phyloP scores from a whole-genome alignment of 2,797 vertebrate species.

The Fratercula arctica region DNA sequence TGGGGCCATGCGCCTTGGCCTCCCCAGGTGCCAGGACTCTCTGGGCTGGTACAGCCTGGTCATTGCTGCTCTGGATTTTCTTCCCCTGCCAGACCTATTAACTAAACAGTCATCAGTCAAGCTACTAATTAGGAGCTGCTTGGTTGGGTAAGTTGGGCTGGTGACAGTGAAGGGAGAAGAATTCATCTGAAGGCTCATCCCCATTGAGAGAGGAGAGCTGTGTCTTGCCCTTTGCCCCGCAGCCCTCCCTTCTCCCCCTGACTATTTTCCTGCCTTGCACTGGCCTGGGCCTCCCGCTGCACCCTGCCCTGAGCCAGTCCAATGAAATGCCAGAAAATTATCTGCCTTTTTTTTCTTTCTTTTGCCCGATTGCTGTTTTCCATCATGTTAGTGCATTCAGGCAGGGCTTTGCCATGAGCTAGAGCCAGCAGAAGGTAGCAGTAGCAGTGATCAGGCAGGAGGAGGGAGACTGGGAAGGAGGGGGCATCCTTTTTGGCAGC shows the following conservation, averaged over 20 bases:
- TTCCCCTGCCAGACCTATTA: neutral
- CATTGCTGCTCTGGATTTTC: neutral
- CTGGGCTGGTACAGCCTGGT: neutral
- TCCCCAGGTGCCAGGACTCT: neutral
- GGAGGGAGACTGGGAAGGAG: neutral
- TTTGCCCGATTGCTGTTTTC: neutral
- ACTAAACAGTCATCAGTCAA: neutral
- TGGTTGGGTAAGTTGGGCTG: neutral
- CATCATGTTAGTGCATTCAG: neutral
- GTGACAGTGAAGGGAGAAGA: neutral
- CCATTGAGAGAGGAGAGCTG: neutral
- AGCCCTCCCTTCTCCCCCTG: neutral
- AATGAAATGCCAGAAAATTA: neutral
- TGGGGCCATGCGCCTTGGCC: fast-evolving
- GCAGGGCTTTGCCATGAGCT: neutral
- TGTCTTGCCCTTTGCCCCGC: neutral
- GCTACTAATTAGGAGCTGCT: neutral
- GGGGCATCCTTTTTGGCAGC: neutral
- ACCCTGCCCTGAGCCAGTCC: neutral
- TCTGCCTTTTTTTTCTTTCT: neutral
- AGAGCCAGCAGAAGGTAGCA: neutral
- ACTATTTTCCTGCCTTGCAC: neutral
- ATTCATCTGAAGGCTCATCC: neutral
- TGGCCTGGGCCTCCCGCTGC: neutral
- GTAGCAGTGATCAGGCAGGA: neutral